Evolutionary conservation across 1,140 invertebrate species (phyloP).

Genomic region (Pemphigus obesinymphae): DNA sequence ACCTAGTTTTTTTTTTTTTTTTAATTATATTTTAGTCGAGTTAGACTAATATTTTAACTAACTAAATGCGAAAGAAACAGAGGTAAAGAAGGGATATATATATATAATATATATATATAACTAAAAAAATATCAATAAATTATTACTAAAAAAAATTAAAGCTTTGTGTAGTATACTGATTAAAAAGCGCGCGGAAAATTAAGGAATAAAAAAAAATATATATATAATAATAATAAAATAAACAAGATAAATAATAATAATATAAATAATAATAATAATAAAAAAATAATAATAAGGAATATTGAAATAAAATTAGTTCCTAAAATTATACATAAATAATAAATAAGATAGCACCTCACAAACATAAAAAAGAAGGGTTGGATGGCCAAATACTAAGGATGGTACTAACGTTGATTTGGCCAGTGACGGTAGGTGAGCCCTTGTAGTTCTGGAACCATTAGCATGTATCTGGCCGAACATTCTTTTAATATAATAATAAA

Average conservation of each 20-base stretch:
- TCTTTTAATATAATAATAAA: slow-evolving; percentile 41
- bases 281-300: slow-evolving; percentile 38
- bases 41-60: slow-evolving; percentile 32
- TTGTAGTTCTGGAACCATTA: slow-evolving; percentile 42
- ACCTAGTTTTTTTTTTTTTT: slow-evolving; percentile 29
- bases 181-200: slow-evolving; percentile 15
- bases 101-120: slow-evolving; percentile 1
- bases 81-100: slow-evolving; percentile 33
- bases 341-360: slow-evolving; percentile 40
- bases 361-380: slow-evolving; percentile 39
- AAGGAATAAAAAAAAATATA: slow-evolving; percentile 10
- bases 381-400: slow-evolving; percentile 39
- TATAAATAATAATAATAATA: slow-evolving; percentile 1
- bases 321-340: slow-evolving; percentile 39
- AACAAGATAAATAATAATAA: slow-evolving; percentile 28
- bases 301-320: slow-evolving; percentile 37
- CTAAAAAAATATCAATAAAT: slow-evolving; percentile 22
- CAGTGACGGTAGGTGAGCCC: slow-evolving; percentile 41
- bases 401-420: slow-evolving; percentile 42
- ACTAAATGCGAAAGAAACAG: slow-evolving; percentile 39
- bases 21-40: slow-evolving; percentile 30
- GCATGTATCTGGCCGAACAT: slow-evolving; percentile 41
- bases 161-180: slow-evolving; percentile 21
- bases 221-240: slow-evolving; percentile 12
- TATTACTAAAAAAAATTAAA: slow-evolving; percentile 30